Evolutionary conservation across 2,797 vertebrate genomes (phyloP), one percentile per base, ranked within the genome.

Genomic region (Lutjanus argentimaculatus): DNA sequence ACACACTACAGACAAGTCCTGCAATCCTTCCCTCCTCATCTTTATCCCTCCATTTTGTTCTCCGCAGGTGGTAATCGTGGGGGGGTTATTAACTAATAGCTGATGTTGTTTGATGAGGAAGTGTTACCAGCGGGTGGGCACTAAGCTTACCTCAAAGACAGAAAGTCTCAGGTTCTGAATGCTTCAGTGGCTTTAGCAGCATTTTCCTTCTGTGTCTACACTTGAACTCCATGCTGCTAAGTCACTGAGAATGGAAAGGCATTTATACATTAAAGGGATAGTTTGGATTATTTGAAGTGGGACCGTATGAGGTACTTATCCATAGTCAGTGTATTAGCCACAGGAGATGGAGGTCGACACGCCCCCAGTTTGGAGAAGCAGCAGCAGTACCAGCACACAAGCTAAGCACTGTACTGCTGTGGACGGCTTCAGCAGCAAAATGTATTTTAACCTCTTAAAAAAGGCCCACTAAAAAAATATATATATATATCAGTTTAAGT

Each of bases 81-180:
- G 80, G 76, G 91, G 82, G 87, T 89, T 92, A 93, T 93, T 92
- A 94, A 92, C 93, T 92, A 93, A 92, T 90, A 87, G 90, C 82
- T 67, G 77, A 64, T 79, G 77, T 82, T 88, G 86, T 91, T 93
- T 92, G 87, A 93, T 87, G 82, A 87, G 79, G 76, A 79, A 67
- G 75, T 89, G 72, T 83, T 86, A 58, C 70, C 85, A 91, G 84
- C 84, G 82, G 85, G 85, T 67, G 84, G 85, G 53, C 79, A 79
- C 80, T 85, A 78, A 88, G 92, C 86, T 88, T 69, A 86, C 78
- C 86, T 91, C 85, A 85, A 83, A 91, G 88, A 86, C 84, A 67
- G 79, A 83, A 88, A 88, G 79, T 83, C 89, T 89, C 56, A 52
- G 53, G 52, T 81, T 79, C 66, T 72, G 73, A 61, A 66, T 2